Evolutionary conservation across 2,888 invertebrate species (phyloP), one percentile per base, ranked within the genome.

Genomic region (Drosophila emarginata): DNA sequence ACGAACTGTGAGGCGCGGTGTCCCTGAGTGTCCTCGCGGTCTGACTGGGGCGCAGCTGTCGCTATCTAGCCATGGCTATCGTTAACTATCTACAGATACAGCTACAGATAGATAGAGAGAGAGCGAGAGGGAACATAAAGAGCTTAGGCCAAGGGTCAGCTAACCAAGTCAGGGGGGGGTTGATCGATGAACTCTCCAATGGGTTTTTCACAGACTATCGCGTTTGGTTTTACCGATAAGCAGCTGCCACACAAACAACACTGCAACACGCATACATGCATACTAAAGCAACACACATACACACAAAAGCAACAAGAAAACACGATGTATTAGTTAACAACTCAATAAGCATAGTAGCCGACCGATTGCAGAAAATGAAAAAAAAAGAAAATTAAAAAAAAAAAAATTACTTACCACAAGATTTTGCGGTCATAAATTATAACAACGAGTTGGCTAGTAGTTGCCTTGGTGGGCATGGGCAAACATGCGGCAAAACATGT

Each of bases 181-280:
- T 78, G 81, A 80, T 81, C 74, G 76, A 73, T 76, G 62, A 45
- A 50, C 21, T 45, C 23, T 26, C 60, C 39, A 61, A 57, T 56
- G 77, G 84, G 82, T 74, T 82, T 81, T 81, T 82, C 60, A 82
- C 82, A 82, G 84, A 7, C 77, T 82, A 67, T 62, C 82, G 82
- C 80, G 78, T 65, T 70, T 64, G 66, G 56, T 54, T 66, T 45
- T 56, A 14, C 50, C 62, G 68, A 68, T 61, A 70, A 61, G 58
- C 70, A 69, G 65, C 71, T 71, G 71, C 56, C 15, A 26, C 51
- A 40, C 63, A 32, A 52, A 40, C 61, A 58, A 52, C 39, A 45
- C 21, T 14, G 40, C 58, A 37, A 57, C 40, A 62, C 58, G 3
- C 2, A 56, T 6, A 18, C 28, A 9, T 61, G 2, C 11, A 56